These are phyloP conservation scores for Forficula auricularia DNA, from an alignment of 1,140 invertebrate genomes.

Conservation along the genomic window DNA sequence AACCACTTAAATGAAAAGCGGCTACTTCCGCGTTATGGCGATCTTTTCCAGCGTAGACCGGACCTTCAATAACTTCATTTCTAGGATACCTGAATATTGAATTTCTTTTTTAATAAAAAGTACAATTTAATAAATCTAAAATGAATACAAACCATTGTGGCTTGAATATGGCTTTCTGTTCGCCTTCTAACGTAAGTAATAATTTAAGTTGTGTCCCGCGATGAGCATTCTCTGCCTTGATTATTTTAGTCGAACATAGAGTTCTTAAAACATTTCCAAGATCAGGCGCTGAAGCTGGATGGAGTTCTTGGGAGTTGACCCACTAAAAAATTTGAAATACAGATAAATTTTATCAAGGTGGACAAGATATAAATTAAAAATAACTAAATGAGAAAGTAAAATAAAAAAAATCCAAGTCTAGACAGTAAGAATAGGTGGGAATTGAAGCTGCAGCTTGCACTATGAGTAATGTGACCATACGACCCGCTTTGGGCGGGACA, in stretches of 20 bases:
- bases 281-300: constrained; percentile 37
- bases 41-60: constrained; percentile 75
- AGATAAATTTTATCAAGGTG: no score
- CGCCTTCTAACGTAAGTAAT: constrained; percentile 53
- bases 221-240: constrained; percentile 52
- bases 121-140: constrained; percentile 1
- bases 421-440: no score
- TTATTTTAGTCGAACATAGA: constrained; percentile 48
- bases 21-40: constrained; percentile 88
- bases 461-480: no score
- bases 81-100: constrained; percentile 37
- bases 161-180: constrained; percentile 71
- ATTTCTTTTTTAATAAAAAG: not conserved
- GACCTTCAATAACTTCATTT: constrained; percentile 53
- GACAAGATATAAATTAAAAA: no score
- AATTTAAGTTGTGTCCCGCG: constrained; percentile 83
- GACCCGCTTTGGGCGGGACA: no score
- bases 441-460: no score
- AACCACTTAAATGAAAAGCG: constrained; percentile 71
- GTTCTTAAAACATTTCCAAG: constrained; percentile 52
- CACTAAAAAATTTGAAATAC: constrained; percentile 49
- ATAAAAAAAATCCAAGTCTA: no score
- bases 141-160: constrained; percentile 48
- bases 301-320: constrained; percentile 44
- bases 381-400: no score